phyloP scores from a whole-genome alignment of 2,113 vertebrate species.

The Hymenochirus boettgeri region DNA sequence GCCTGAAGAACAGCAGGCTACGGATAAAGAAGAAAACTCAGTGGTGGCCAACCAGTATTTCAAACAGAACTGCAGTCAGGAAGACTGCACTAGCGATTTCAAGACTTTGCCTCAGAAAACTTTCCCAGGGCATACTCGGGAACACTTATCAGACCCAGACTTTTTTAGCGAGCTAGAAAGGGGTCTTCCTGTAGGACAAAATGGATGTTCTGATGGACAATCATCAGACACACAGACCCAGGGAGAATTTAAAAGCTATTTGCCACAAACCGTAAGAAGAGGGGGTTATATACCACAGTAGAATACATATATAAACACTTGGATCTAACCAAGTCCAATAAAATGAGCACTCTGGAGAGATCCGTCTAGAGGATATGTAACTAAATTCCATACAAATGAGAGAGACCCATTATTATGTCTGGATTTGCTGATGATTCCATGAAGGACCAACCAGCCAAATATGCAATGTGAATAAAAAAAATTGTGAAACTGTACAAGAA shows the following conservation, averaged over 20 bases:
- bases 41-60: conserved; percentile 61
- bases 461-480: too few relatives aligned
- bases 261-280: conserved; percentile 74
- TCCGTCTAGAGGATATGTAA: too few relatives aligned
- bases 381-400: too few relatives aligned
- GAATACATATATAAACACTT: neutral
- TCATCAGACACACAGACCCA: neutral
- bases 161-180: conserved; percentile 59
- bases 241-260: conserved; percentile 72
- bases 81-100: conserved; percentile 47
- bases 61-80: conserved; percentile 62
- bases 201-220: conserved; percentile 48
- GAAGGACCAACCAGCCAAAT: too few relatives aligned
- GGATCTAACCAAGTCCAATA: too few relatives aligned
- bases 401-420: too few relatives aligned
- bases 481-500: too few relatives aligned
- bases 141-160: conserved; percentile 57
- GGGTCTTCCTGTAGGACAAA: conserved; percentile 39
- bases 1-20: conserved; percentile 58
- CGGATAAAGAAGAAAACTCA: conserved; percentile 51
- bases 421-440: too few relatives aligned
- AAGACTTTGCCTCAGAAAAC: conserved; percentile 48
- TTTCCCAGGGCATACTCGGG: conserved; percentile 51
- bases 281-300: conserved; percentile 86
- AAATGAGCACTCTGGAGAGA: too few relatives aligned